Evolutionary conservation across 2,797 vertebrate species (phyloP).

Genomic region (Galago senegalensis): DNA sequence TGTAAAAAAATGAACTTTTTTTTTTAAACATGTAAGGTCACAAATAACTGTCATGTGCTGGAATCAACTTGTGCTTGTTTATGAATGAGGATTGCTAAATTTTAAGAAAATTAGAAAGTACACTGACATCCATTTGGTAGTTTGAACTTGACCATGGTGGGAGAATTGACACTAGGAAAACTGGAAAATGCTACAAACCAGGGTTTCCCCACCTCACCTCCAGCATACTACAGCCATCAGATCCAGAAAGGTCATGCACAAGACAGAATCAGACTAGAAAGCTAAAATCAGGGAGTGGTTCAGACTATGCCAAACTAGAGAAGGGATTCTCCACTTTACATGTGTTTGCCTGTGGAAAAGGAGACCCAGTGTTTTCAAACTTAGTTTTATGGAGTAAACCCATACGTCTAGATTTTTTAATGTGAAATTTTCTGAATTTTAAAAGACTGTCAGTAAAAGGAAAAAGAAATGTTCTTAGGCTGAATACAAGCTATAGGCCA

Average conservation of each 20-base stretch:
- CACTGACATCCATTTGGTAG: not conserved
- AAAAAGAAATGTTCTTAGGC: not conserved
- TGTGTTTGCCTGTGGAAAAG: not conserved
- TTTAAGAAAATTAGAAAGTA: not conserved
- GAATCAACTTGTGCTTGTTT: not conserved
- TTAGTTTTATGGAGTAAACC: not conserved
- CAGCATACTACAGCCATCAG: not conserved
- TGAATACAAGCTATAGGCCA: not conserved
- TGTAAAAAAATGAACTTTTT: not conserved
- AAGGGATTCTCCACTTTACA: not conserved
- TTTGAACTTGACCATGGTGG: not conserved
- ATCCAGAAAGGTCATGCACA: not conserved
- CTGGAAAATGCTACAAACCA: not conserved
- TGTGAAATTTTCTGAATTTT: constrained; percentile 27
- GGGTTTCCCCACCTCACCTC: not conserved
- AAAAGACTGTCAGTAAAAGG: not conserved
- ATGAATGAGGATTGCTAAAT: not conserved
- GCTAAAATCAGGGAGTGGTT: not conserved
- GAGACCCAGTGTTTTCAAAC: not conserved
- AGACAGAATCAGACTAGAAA: not conserved
- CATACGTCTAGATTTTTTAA: not conserved
- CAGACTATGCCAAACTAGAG: not conserved
- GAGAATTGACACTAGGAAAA: not conserved
- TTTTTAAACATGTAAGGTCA: constrained; percentile 6
- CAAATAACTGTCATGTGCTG: not conserved